Evolutionary conservation across 2,797 vertebrate species (phyloP).

Genomic region (Denticeps clupeoides): DNA sequence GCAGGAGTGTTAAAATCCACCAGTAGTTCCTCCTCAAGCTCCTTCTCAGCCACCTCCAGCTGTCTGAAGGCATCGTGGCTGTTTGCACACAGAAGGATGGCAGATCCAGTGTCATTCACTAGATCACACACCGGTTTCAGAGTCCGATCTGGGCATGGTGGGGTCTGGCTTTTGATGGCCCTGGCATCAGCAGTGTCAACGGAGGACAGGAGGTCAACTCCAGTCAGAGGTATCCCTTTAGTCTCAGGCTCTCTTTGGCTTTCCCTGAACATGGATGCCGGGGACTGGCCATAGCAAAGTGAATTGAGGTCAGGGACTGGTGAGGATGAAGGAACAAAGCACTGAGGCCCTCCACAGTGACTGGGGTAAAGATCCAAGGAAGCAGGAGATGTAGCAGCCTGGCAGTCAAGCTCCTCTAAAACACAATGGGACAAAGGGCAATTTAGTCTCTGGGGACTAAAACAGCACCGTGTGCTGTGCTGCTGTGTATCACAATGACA

Average conservation of each 20-base stretch:
- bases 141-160: constrained; percentile 59
- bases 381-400: constrained; percentile 41
- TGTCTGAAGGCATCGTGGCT: constrained; percentile 57
- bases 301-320: constrained; percentile 46
- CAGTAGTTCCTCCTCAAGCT: constrained; percentile 45
- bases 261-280: constrained; percentile 21
- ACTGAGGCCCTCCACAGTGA: constrained; percentile 45
- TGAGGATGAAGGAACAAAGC: constrained; percentile 46
- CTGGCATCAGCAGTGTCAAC: constrained; percentile 76
- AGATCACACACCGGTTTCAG: constrained; percentile 83
- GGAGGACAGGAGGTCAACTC: constrained; percentile 82
- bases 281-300: constrained; percentile 48
- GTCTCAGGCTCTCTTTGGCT: constrained; percentile 38
- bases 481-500: too few species aligned
- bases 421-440: background rate
- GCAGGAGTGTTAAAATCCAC: constrained; percentile 57
- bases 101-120: constrained; percentile 73
- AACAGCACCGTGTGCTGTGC: background rate
- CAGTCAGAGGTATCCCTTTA: constrained; percentile 65
- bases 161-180: constrained; percentile 50
- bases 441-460: background rate
- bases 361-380: constrained; percentile 39
- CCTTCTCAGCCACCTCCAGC: constrained; percentile 50
- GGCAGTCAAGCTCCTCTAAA: constrained; percentile 70
- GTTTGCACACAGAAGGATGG: constrained; percentile 46